Evolutionary conservation across 2,888 invertebrate species (phyloP).

Genomic region (Stictocephala bisonia): DNA sequence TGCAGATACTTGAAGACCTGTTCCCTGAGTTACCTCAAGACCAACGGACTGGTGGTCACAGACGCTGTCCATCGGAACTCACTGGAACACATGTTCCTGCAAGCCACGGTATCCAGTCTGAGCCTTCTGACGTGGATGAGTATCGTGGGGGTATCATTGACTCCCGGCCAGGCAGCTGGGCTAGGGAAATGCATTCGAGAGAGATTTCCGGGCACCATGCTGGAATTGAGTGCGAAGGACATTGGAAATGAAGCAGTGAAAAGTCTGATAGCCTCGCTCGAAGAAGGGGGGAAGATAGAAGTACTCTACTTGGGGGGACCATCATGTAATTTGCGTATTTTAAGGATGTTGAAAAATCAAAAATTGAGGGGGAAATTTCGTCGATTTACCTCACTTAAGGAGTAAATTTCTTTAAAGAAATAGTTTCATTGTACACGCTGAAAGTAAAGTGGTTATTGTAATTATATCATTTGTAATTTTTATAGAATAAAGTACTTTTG

Average conservation of each 20-base stretch:
- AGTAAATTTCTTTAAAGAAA: constrained; percentile 14
- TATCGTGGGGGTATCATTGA: constrained; percentile 63
- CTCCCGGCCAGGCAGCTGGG: constrained; percentile 62
- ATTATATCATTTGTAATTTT: too few species aligned
- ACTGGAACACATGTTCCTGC: constrained; percentile 64
- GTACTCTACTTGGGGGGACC: constrained; percentile 63
- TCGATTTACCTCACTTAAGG: constrained; percentile 47
- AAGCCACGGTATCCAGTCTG: constrained; percentile 61
- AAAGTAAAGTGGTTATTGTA: too few species aligned
- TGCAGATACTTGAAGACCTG: constrained; percentile 61
- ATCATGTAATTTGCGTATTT: constrained; percentile 57
- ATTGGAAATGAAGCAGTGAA: constrained; percentile 63
- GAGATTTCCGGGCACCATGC: constrained; percentile 62
- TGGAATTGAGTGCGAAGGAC: constrained; percentile 64
- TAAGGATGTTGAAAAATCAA: constrained; percentile 47
- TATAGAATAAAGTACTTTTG: too few species aligned
- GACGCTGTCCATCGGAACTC: constrained; percentile 63
- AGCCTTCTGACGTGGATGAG: constrained; percentile 64
- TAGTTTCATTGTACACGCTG: background rate
- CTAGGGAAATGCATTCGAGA: constrained; percentile 64
- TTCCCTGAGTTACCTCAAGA: constrained; percentile 64
- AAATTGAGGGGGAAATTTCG: constrained; percentile 46
- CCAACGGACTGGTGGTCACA: constrained; percentile 63
- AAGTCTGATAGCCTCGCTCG: constrained; percentile 63
- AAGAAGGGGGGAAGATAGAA: constrained; percentile 64